Conservation (phyloP, 2,888 invertebrate genomes). For the Loripinus fragilis region DNA sequence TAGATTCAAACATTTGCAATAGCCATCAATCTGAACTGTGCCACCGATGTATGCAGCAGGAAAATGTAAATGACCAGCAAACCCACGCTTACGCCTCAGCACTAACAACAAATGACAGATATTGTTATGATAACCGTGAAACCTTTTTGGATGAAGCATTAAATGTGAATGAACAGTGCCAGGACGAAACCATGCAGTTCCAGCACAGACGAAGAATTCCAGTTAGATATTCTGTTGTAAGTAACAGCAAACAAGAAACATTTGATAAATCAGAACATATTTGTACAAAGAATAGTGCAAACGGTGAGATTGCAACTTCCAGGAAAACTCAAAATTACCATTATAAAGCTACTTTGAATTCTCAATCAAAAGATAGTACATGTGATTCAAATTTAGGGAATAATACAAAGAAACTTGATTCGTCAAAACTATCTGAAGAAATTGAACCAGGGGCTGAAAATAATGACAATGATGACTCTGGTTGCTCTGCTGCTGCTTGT, state of each 20-base stretch:
- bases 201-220: background rate
- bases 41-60: no score
- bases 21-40: background rate
- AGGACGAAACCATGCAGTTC: background rate
- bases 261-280: background rate
- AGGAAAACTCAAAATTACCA: background rate
- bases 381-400: background rate
- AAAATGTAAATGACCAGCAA: background rate
- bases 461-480: background rate
- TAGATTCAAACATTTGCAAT: background rate
- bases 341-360: background rate
- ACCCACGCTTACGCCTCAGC: background rate
- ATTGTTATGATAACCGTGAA: background rate
- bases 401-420: background rate
- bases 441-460: background rate
- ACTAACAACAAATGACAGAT: background rate
- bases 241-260: background rate
- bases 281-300: background rate
- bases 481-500: background rate
- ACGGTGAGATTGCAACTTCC: background rate
- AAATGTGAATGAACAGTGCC: background rate
- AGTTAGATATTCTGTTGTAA: background rate
- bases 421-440: slow-evolving; percentile 1
- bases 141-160: background rate
- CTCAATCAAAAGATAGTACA: background rate